phyloP scores from a whole-genome alignment of 1,140 invertebrate species.

The Vanessa atalanta region DNA sequence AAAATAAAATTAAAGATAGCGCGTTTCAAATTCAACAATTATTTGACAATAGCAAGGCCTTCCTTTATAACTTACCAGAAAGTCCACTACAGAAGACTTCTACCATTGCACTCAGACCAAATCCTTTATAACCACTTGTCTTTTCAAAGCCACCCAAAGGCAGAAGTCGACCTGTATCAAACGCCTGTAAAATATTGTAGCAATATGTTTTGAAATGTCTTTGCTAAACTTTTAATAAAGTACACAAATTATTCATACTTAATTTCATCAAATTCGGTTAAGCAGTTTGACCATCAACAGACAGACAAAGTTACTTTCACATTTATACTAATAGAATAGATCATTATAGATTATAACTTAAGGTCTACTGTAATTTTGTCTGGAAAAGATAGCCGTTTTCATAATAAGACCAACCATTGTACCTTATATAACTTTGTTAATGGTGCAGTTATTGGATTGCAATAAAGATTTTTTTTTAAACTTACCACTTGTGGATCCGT shows the following conservation, averaged over 20 bases:
- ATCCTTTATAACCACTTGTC: constrained; percentile 94
- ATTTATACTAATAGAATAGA: too few relatives aligned
- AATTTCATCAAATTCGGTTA: too few relatives aligned
- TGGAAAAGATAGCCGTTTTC: too few relatives aligned
- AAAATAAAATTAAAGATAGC: neutral
- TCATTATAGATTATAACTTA: too few relatives aligned
- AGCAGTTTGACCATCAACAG: too few relatives aligned
- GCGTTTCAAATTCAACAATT: neutral
- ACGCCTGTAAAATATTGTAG: constrained; percentile 75
- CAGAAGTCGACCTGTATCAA: constrained; percentile 84
- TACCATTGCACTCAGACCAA: constrained; percentile 91
- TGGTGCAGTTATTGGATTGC: too few relatives aligned
- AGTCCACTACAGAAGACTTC: constrained; percentile 92
- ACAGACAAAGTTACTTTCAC: too few relatives aligned
- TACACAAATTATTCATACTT: too few relatives aligned
- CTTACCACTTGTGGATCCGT: constrained; percentile 71
- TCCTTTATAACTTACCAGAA: constrained; percentile 73
- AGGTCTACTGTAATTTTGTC: too few relatives aligned
- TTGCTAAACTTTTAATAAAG: neutral
- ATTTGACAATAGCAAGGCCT: neutral
- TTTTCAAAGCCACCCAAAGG: constrained; percentile 91
- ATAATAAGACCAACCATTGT: too few relatives aligned
- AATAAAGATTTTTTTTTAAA: neutral
- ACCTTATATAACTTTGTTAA: too few relatives aligned
- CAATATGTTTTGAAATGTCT: neutral